phyloP scores from a whole-genome alignment of 2,797 vertebrate species.

The Hoplostethus atlanticus region DNA sequence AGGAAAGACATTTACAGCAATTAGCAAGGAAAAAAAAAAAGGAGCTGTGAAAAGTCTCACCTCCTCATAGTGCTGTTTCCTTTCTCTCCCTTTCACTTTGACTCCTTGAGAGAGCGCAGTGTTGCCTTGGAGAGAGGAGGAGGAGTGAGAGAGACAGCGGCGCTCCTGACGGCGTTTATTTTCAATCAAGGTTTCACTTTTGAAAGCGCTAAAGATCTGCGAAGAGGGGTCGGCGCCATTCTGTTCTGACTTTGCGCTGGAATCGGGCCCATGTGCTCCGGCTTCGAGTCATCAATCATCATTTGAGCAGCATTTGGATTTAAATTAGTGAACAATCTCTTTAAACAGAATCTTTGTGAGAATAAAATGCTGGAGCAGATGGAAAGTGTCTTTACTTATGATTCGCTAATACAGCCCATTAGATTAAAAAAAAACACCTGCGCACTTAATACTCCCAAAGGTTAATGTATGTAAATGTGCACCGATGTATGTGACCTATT shows the following conservation, averaged over 20 bases:
- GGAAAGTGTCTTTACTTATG: conserved; percentile 27
- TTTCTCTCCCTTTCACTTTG: conserved; percentile 53
- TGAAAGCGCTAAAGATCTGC: conserved; percentile 35
- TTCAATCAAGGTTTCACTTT: conserved; percentile 50
- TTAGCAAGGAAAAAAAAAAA: conserved; percentile 49
- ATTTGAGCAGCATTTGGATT: conserved; percentile 21
- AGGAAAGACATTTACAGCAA: conserved; percentile 61
- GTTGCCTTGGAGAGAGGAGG: conserved; percentile 48
- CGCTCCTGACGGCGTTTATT: conserved; percentile 48
- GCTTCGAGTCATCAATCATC: too few species aligned
- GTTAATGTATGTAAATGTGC: conserved; percentile 58
- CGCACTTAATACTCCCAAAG: conserved; percentile 52
- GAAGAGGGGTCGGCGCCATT: conserved; percentile 4
- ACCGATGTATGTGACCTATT: conserved; percentile 79
- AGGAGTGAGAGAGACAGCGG: conserved; percentile 37
- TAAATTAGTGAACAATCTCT: conserved; percentile 14
- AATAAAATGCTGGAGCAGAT: conserved; percentile 29
- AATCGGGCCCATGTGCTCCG: too few species aligned
- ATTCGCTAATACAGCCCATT: conserved; percentile 26
- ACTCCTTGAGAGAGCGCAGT: conserved; percentile 49
- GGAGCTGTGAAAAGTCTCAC: conserved; percentile 46
- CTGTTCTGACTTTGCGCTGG: not conserved
- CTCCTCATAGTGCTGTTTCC: conserved; percentile 35
- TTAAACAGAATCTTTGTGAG: conserved; percentile 10
- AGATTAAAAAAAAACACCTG: conserved; percentile 69